Conservation (phyloP, 2,797 vertebrate genomes). For the Lindbergichthys nudifrons region DNA sequence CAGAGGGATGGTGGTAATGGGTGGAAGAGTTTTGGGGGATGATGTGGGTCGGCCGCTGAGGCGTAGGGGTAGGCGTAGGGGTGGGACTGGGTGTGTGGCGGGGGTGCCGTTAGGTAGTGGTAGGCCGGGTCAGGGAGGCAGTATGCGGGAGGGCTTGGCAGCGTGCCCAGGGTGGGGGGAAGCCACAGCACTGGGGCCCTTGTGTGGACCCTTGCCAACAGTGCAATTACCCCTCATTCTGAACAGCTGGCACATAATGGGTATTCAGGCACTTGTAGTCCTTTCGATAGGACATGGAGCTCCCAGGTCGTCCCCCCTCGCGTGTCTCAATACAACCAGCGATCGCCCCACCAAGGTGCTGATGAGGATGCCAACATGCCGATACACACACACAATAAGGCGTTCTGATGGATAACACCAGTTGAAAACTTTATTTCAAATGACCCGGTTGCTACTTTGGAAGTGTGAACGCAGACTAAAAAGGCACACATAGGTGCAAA, state of each 20-base stretch:
- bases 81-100: slow-evolving; percentile 64
- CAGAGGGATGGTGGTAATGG: slow-evolving; percentile 75
- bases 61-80: slow-evolving; percentile 65
- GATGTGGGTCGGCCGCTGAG: slow-evolving; percentile 65
- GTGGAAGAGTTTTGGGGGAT: slow-evolving; percentile 66
- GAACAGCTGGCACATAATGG: slow-evolving; percentile 86
- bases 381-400: background rate
- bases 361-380: slow-evolving; percentile 14
- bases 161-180: slow-evolving; percentile 55
- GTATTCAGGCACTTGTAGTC: slow-evolving; percentile 77
- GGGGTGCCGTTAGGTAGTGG: slow-evolving; percentile 63
- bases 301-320: slow-evolving; percentile 68
- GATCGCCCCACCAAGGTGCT: slow-evolving; percentile 36
- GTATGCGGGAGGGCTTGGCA: slow-evolving; percentile 77
- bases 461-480: slow-evolving; percentile 31
- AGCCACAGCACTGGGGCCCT: slow-evolving; percentile 65
- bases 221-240: slow-evolving; percentile 84
- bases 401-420: slow-evolving; percentile 12
- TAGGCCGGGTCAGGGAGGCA: slow-evolving; percentile 72
- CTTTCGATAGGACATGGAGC: slow-evolving; percentile 68
- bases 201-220: slow-evolving; percentile 79
- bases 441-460: background rate
- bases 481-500: slow-evolving; percentile 46
- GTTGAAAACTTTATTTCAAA: slow-evolving; percentile 6
- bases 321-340: slow-evolving; percentile 64